These are phyloP conservation scores for Sphaerophoria taeniata DNA, from an alignment of 2,888 invertebrate species.

Conservation along the genomic window DNA sequence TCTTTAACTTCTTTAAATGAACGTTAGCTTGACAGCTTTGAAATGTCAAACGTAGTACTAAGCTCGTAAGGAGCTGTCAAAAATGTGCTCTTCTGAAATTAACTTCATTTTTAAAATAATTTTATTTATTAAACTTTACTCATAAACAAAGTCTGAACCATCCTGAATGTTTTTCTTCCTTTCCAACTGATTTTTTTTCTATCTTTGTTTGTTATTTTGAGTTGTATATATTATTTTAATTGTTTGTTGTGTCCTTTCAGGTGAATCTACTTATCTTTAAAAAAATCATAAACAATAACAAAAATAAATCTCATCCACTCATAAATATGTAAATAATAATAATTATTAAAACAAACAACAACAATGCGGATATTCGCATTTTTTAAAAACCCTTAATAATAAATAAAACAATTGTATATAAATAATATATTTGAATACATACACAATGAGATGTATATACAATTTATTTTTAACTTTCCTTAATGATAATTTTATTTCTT, in stretches of 20 bases:
- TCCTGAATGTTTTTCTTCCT: not conserved
- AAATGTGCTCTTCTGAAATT: no score
- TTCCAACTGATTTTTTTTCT: not conserved
- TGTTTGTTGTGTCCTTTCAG: slow-evolving; percentile 78
- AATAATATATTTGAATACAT: slow-evolving; percentile 24
- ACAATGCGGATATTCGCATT: slow-evolving; percentile 53
- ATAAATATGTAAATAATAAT: slow-evolving; percentile 24
- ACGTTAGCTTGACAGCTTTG: no score
- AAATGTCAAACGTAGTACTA: no score
- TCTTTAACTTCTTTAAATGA: no score
- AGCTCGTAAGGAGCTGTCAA: no score
- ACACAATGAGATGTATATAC: slow-evolving; percentile 56
- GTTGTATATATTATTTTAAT: slow-evolving; percentile 63
- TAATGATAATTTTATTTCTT: slow-evolving; percentile 52
- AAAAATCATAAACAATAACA: slow-evolving; percentile 26
- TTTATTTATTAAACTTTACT: not conserved
- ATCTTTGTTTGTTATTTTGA: slow-evolving; percentile 28
- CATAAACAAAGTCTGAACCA: slow-evolving; percentile 25
- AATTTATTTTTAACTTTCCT: slow-evolving; percentile 40
- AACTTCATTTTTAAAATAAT: not conserved
- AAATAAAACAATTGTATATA: slow-evolving; percentile 8
- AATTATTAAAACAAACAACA: slow-evolving; percentile 55
- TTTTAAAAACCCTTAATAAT: slow-evolving; percentile 12
- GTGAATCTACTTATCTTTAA: slow-evolving; percentile 82
- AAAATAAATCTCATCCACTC: slow-evolving; percentile 58